Conservation (phyloP, 1,140 invertebrate genomes). For the Drosophila nigromelanica region DNA sequence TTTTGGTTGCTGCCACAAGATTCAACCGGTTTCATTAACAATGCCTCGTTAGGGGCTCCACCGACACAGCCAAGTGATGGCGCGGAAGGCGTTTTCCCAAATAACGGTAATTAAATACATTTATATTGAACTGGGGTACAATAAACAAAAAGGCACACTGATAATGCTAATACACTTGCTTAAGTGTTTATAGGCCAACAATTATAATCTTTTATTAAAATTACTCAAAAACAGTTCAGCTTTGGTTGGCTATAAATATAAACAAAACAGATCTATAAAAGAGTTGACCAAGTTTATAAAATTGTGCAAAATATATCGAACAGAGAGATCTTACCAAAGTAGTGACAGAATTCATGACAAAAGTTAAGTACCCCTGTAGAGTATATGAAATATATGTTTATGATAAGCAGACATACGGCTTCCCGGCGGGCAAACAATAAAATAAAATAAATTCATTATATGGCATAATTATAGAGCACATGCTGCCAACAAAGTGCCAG, state of each 20-base stretch:
- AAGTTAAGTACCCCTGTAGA: not conserved
- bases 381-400: not conserved
- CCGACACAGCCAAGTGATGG: not conserved
- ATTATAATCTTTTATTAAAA: too few relatives aligned
- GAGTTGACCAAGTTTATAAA: too few relatives aligned
- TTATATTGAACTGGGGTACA: constrained; percentile 33
- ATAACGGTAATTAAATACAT: constrained; percentile 67
- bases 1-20: constrained; percentile 34
- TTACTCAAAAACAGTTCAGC: too few relatives aligned
- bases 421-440: constrained; percentile 31
- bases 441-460: constrained; percentile 49
- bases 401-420: constrained; percentile 7
- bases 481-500: constrained; percentile 22
- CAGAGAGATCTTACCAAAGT: too few relatives aligned
- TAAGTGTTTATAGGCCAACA: too few relatives aligned
- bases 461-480: constrained; percentile 60
- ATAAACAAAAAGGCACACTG: constrained; percentile 32
- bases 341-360: too few relatives aligned
- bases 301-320: too few relatives aligned
- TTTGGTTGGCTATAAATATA: too few relatives aligned
- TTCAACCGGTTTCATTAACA: constrained; percentile 64
- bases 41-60: constrained; percentile 24
- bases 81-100: constrained; percentile 33
- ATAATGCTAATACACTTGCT: constrained; percentile 7
- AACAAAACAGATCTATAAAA: too few relatives aligned